These are phyloP conservation scores for Harmothoe impar DNA, from an alignment of 2,888 invertebrate species.

Conservation along the genomic window DNA sequence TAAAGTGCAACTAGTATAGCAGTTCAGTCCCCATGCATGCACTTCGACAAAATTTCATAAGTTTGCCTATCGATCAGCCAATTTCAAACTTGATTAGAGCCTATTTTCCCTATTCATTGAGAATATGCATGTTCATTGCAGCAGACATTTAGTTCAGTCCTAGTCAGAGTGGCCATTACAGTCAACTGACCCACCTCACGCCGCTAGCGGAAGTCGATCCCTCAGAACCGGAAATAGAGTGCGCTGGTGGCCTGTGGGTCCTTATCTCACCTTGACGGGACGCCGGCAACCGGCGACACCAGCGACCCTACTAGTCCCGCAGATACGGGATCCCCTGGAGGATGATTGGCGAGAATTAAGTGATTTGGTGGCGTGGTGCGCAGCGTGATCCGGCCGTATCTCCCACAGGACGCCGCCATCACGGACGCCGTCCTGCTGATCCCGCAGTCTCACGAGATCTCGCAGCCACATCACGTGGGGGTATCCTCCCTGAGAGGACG, in stretches of 20 bases:
- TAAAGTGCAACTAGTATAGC: too few species aligned
- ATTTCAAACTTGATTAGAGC: too few species aligned
- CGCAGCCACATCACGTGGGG: slow-evolving; percentile 7
- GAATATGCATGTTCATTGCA: too few species aligned
- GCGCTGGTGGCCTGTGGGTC: slow-evolving; percentile 17
- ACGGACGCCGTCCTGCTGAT: neutral
- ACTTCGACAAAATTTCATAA: too few species aligned
- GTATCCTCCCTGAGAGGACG: neutral
- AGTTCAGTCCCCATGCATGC: too few species aligned
- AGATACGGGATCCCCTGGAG: slow-evolving; percentile 58
- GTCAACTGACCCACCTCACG: neutral
- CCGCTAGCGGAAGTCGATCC: neutral
- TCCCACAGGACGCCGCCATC: slow-evolving; percentile 11
- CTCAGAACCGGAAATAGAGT: slow-evolving; percentile 31
- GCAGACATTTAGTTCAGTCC: too few species aligned
- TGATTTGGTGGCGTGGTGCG: slow-evolving; percentile 25
- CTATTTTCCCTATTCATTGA: too few species aligned
- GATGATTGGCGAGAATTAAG: slow-evolving; percentile 62
- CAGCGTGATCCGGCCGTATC: slow-evolving; percentile 29
- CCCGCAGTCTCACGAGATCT: neutral
- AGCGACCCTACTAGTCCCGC: slow-evolving; percentile 5
- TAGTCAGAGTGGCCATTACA: too few species aligned
- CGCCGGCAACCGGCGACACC: slow-evolving; percentile 2
- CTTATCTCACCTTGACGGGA: slow-evolving; percentile 55
- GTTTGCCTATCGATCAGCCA: too few species aligned